Percentiles rank a stretch among this genome's conserved stretches.
Evolutionary conservation across 2,113 vertebrate genomes (phyloP).

Genomic region (Acrocephalus kingi): DNA sequence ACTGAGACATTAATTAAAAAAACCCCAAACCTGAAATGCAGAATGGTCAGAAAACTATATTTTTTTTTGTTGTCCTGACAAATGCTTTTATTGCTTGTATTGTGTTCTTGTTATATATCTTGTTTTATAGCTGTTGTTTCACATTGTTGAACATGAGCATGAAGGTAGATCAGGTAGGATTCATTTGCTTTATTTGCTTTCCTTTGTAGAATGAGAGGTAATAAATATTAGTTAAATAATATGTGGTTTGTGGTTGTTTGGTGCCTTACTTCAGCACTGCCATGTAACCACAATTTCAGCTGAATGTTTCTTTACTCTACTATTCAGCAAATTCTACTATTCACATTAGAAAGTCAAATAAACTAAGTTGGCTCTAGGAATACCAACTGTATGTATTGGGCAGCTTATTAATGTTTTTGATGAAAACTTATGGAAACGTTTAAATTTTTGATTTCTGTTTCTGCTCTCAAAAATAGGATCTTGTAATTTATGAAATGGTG

Average conservation of each 20-base stretch:
- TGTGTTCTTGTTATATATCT: background rate
- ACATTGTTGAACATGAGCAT: background rate
- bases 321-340: background rate
- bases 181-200: background rate
- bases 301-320: background rate
- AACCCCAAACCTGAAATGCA: background rate
- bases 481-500: background rate
- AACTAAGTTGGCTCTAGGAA: background rate
- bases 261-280: background rate
- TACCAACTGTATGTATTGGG: background rate
- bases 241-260: background rate
- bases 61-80: background rate
- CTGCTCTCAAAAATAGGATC: background rate
- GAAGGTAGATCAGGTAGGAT: background rate
- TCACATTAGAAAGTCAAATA: background rate
- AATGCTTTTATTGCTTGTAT: background rate
- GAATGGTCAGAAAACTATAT: background rate
- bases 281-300: background rate
- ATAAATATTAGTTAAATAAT: background rate
- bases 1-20: background rate
- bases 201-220: background rate
- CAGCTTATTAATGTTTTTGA: background rate
- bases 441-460: background rate
- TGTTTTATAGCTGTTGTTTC: background rate
- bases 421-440: background rate